These are phyloP conservation scores for Drosophila bunnanda DNA, from an alignment of 2,888 invertebrate species.

Conservation along the genomic window DNA sequence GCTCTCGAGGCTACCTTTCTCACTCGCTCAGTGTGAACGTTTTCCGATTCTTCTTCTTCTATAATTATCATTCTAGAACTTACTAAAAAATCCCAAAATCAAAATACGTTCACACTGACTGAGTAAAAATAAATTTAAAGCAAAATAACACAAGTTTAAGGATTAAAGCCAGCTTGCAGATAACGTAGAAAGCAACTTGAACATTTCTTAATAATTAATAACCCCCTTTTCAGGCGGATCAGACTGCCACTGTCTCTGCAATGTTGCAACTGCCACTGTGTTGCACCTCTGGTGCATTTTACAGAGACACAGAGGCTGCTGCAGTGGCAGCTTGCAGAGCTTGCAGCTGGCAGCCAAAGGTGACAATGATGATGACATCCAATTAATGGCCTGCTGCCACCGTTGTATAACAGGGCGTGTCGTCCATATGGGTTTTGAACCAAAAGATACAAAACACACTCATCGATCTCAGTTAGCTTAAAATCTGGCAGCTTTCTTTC, in stretches of 20 bases:
- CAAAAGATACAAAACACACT: neutral
- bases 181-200: neutral
- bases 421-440: neutral
- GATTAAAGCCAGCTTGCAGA: neutral
- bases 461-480: neutral
- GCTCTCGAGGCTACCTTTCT: neutral
- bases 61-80: neutral
- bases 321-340: constrained; percentile 10
- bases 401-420: constrained; percentile 27
- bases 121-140: neutral
- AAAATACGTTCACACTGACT: neutral
- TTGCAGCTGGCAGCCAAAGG: constrained; percentile 30
- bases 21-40: neutral
- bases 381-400: constrained; percentile 26
- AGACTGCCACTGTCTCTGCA: neutral
- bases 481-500: constrained; percentile 6
- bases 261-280: constrained; percentile 33
- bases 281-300: constrained; percentile 1
- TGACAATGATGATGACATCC: constrained; percentile 46
- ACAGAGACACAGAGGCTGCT: constrained; percentile 6
- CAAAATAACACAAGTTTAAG: neutral
- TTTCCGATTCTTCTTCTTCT: no score
- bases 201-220: neutral
- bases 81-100: neutral
- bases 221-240: neutral